Conservation (phyloP, 2,888 invertebrate genomes). For the Aleiodes testaceus region DNA sequence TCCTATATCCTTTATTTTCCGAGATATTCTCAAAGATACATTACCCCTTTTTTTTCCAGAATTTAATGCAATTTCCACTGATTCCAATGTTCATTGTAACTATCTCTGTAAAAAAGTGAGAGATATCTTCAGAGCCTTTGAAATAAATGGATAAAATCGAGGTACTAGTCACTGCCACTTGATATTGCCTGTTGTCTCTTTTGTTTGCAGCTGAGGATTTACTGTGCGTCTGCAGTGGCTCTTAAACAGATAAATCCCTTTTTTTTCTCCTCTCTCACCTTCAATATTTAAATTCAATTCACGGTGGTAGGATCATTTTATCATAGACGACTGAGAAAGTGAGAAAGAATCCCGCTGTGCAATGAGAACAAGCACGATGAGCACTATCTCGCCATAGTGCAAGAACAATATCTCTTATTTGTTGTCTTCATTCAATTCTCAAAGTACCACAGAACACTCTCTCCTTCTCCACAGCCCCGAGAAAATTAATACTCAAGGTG, state of each 20-base stretch:
- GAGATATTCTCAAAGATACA: too few species aligned
- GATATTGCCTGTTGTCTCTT: conserved; percentile 29
- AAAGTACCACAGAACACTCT: not conserved
- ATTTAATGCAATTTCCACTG: not conserved
- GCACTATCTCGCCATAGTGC: not conserved
- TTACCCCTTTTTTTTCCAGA: too few species aligned
- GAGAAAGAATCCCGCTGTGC: not conserved
- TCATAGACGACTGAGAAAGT: not conserved
- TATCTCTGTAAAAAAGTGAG: not conserved
- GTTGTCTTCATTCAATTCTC: conserved; percentile 33
- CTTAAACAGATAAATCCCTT: conserved; percentile 3
- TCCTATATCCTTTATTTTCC: too few species aligned
- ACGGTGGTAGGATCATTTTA: not conserved
- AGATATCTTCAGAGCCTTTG: conserved; percentile 7
- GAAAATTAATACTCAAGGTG: conserved; percentile 68
- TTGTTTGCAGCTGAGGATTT: conserved; percentile 26
- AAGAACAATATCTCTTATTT: conserved; percentile 22
- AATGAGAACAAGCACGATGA: not conserved
- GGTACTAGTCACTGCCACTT: conserved; percentile 32
- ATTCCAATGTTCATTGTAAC: conserved; percentile 1
- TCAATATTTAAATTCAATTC: conserved; percentile 23
- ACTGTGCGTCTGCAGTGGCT: conserved; percentile 17
- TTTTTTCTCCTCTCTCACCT: not conserved
- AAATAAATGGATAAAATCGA: conserved; percentile 32
- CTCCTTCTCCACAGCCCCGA: conserved; percentile 43